Percentiles rank a stretch among this genome's conserved stretches.
Evolutionary conservation across 2,888 invertebrate species (phyloP).

Genomic region (Meghimatium bilineatum): DNA sequence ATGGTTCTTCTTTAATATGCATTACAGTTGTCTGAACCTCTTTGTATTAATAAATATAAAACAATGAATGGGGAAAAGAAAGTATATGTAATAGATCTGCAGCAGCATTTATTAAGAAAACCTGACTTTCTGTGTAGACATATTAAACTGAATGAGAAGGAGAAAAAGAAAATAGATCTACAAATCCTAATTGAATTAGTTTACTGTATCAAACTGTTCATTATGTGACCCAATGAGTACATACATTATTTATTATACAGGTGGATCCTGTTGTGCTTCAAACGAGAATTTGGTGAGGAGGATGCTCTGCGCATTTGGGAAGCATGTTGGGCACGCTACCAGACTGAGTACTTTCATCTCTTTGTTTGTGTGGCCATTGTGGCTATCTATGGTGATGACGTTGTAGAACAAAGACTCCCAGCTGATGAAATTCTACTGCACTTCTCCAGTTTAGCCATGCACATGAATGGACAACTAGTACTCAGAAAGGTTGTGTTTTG

Average conservation of each 20-base stretch:
- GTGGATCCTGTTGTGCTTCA: slow-evolving; percentile 95
- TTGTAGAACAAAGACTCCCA: slow-evolving; percentile 92
- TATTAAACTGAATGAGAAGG: too few relatives aligned
- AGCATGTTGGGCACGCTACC: slow-evolving; percentile 97
- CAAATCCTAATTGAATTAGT: too few relatives aligned
- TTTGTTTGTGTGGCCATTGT: slow-evolving; percentile 95
- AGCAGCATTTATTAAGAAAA: too few relatives aligned
- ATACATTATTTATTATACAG: slow-evolving; percentile 54
- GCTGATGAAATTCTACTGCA: slow-evolving; percentile 96
- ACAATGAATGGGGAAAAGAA: too few relatives aligned
- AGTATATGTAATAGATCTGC: too few relatives aligned
- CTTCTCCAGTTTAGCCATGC: slow-evolving; percentile 96
- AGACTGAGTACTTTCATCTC: slow-evolving; percentile 96
- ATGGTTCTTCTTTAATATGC: too few relatives aligned
- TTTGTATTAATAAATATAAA: too few relatives aligned
- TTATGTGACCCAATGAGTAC: background rate
- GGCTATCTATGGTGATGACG: slow-evolving; percentile 89
- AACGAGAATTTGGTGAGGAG: slow-evolving; percentile 90
- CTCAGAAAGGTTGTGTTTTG: slow-evolving; percentile 83
- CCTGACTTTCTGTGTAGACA: too few relatives aligned
- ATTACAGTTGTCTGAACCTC: too few relatives aligned
- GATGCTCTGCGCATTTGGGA: slow-evolving; percentile 96
- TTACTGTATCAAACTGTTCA: background rate
- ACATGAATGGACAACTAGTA: slow-evolving; percentile 95
- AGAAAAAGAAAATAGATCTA: too few relatives aligned